These are phyloP conservation scores for Florisuga fusca DNA, from an alignment of 2,797 vertebrate genomes.

Conservation along the genomic window DNA sequence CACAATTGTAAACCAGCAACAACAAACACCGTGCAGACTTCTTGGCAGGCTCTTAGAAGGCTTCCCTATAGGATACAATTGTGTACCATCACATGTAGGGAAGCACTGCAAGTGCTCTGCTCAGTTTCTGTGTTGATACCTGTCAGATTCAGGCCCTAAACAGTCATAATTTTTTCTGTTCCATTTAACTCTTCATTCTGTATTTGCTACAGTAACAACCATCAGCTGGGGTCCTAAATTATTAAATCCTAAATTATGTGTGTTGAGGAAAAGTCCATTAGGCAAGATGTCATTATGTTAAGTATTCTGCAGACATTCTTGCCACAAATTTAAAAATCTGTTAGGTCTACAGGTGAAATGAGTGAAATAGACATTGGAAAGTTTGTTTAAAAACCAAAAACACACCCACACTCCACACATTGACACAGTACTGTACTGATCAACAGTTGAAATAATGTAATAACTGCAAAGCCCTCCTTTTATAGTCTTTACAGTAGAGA, in stretches of 20 bases:
- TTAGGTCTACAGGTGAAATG: not conserved
- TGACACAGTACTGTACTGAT: not conserved
- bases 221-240: not conserved
- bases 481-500: not conserved
- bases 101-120: not conserved
- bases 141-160: not conserved
- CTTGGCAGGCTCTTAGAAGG: not conserved
- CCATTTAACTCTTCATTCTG: not conserved
- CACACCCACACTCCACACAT: not conserved
- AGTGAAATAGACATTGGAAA: not conserved
- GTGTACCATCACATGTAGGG: not conserved
- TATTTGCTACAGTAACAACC: not conserved
- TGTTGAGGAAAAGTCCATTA: not conserved
- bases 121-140: not conserved
- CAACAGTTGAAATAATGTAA: not conserved
- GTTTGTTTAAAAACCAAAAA: not conserved
- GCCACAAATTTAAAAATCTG: not conserved
- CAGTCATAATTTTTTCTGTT: not conserved
- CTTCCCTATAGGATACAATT: not conserved
- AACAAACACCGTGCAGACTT: not conserved
- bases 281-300: not conserved
- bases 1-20: not conserved
- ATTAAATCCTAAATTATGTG: slow-evolving; percentile 3
- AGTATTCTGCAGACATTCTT: not conserved
- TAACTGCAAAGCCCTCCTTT: not conserved